Conservation (phyloP, 2,113 vertebrate species). For the Caloenas nicobarica region DNA sequence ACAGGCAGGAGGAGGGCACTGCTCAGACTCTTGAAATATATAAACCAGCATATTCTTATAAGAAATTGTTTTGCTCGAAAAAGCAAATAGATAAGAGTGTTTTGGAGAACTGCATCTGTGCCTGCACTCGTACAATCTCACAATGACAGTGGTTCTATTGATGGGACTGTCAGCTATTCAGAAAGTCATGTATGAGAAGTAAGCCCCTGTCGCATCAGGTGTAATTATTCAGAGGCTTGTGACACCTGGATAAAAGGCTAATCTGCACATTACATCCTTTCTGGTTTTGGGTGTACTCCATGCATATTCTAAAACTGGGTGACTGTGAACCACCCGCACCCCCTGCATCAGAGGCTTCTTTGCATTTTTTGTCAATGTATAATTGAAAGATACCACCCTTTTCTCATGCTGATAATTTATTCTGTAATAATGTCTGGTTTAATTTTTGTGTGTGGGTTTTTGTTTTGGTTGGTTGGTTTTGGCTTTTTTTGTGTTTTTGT, state of each 20-base stretch:
- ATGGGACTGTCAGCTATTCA: constrained; percentile 14
- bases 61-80: constrained; percentile 20
- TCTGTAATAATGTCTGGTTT: background rate
- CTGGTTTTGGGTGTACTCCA: background rate
- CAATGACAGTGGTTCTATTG: background rate
- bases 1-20: constrained; percentile 47
- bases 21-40: constrained; percentile 21
- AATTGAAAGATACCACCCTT: background rate
- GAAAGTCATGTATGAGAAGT: background rate
- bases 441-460: no score
- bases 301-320: background rate
- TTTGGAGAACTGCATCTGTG: constrained; percentile 43
- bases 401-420: background rate
- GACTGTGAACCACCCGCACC: background rate
- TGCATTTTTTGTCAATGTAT: background rate
- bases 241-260: constrained; percentile 20
- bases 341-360: background rate
- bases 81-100: background rate
- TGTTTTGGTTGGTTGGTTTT: background rate
- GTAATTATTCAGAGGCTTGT: constrained; percentile 17
- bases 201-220: background rate
- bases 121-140: background rate
- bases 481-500: no score
- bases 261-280: background rate
- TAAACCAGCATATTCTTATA: constrained; percentile 27